Percentiles rank a stretch among this genome's conserved stretches.
Conservation (phyloP, 2,888 invertebrate species). For the Agriopis leucophaearia region DNA sequence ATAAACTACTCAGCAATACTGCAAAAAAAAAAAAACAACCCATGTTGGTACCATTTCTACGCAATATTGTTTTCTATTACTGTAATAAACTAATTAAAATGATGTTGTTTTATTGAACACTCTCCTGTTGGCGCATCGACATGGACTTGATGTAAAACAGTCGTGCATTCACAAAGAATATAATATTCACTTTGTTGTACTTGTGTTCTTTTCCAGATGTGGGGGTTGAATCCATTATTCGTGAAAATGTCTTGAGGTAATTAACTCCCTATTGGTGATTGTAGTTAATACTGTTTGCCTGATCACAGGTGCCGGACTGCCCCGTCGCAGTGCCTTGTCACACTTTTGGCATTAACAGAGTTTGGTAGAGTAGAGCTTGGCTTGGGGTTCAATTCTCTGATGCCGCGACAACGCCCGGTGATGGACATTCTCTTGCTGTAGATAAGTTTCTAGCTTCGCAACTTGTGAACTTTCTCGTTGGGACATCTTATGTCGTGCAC, state of each 20-base stretch:
- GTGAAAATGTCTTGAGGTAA: conserved; percentile 86
- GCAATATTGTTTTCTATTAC: conserved; percentile 15
- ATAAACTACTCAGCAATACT: too few relatives aligned
- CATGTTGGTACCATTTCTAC: not conserved
- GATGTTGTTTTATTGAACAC: conserved; percentile 41
- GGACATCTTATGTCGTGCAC: conserved; percentile 24
- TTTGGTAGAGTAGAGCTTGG: conserved; percentile 77
- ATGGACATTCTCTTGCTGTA: conserved; percentile 61
- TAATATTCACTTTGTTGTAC: conserved; percentile 86
- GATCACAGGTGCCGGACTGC: conserved; percentile 61
- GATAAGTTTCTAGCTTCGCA: conserved; percentile 48
- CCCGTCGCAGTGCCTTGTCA: conserved; percentile 50
- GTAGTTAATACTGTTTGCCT: conserved; percentile 79
- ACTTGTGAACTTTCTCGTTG: conserved; percentile 40
- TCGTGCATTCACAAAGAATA: conserved; percentile 72
- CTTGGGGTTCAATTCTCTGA: conserved; percentile 70
- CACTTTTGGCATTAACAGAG: conserved; percentile 65
- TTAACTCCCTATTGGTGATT: conserved; percentile 85
- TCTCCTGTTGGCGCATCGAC: conserved; percentile 55
- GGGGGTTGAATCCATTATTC: conserved; percentile 86
- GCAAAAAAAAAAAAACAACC: not conserved
- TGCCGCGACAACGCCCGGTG: conserved; percentile 68
- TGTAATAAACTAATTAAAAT: conserved; percentile 24
- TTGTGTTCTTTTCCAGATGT: conserved; percentile 87
- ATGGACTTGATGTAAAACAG: conserved; percentile 85